Percentiles rank a stretch among this genome's conserved stretches.
These are phyloP conservation scores for Anoplopoma fimbria DNA, from an alignment of 2,113 vertebrate genomes.

Conservation along the genomic window DNA sequence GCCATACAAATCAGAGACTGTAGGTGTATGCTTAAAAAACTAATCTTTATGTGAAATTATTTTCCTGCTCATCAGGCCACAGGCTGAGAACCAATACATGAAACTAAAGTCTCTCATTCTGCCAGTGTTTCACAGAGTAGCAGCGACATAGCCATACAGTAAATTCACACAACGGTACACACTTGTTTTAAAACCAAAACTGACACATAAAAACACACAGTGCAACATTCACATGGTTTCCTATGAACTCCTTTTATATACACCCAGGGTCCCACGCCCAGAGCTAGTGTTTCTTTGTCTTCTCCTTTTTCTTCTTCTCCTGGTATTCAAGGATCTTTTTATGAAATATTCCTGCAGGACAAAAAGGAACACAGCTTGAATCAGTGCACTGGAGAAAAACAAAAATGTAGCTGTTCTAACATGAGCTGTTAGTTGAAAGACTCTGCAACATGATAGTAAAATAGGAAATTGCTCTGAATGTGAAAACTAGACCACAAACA, in stretches of 20 bases:
- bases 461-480: not conserved
- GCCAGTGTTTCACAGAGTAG: constrained; percentile 66
- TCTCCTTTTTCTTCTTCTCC: constrained; percentile 85
- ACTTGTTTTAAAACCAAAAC: constrained; percentile 31
- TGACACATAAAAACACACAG: constrained; percentile 44
- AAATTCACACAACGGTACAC: constrained; percentile 47
- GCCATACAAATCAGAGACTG: constrained; percentile 1
- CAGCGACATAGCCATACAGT: constrained; percentile 59
- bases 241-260: constrained; percentile 40
- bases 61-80: constrained; percentile 38
- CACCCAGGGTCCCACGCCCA: not conserved
- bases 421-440: not conserved
- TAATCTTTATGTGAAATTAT: constrained; percentile 69
- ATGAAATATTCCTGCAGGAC: constrained; percentile 86
- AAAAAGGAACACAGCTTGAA: not conserved
- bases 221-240: constrained; percentile 60
- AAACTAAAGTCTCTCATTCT: constrained; percentile 7
- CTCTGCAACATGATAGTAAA: not conserved
- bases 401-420: not conserved
- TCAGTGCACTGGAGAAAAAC: not conserved
- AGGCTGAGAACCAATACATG: constrained; percentile 27
- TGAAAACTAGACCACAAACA: not conserved
- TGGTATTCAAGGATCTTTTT: constrained; percentile 89
- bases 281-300: constrained; percentile 79
- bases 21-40: constrained; percentile 30